Evolutionary conservation across 2,797 vertebrate species (phyloP), one percentile per base, ranked within the genome.

Genomic region (Pseudomugil gertrudae): DNA sequence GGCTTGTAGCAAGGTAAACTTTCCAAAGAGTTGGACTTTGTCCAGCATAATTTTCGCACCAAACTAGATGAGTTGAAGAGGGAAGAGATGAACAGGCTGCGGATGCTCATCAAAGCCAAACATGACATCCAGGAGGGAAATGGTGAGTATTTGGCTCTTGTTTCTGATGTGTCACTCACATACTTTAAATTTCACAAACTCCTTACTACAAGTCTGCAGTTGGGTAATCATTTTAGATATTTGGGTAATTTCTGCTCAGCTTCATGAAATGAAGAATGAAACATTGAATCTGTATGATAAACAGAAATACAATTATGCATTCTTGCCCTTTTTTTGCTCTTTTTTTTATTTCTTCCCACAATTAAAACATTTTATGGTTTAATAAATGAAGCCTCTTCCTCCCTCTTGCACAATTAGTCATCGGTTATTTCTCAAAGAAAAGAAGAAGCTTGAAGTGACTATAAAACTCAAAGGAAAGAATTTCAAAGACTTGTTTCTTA

Each of bases 11-110:
- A 91, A 79, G 97, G 96, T 59, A 96, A 94, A 72, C 92, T 98
- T 72, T 95, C 95, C 90, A 95, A 95, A 93, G 97, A 98, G 84
- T 86, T 98, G 84, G 94, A 98, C 91, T 96, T 98, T 91, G 97
- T 98, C 64, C 95, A 96, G 72, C 95, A 97, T 78, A 93, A 95
- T 9, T 94, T 98, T 72, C 94, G 96, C 78, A 96, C 95, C 52
- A 95, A 94, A 60, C 93, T 98, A 78, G 97, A 98, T 77, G 96
- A 98, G 86, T 77, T 98, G 73, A 98, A 98, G 91, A 93, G 97
- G 74, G 95, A 98, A 87, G 97, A 98, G 79, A 94, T 98, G 77
- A 94, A 90, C 90, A 88, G 97, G 66, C 89, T 98, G 80, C 93
- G 97, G 66, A 95, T 95, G 91, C 90, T 98, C 72, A 96, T 98